Base-by-base conservation (phyloP, 1,140 invertebrate genomes). In the Cheumatopsyche charites region DNA sequence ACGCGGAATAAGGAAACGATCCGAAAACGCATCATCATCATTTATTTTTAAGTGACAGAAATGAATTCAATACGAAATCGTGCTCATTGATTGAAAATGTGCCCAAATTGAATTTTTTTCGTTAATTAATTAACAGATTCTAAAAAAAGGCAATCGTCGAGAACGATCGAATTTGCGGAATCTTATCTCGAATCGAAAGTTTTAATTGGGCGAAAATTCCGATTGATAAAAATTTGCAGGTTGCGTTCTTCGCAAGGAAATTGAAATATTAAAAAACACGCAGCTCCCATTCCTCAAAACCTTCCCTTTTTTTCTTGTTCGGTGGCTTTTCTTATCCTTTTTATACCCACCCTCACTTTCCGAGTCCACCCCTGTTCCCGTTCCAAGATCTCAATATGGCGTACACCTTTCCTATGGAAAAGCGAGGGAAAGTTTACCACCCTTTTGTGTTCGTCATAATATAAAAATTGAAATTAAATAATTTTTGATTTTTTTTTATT, bases 231-330 rank as follows among this genome's bases (percentile, higher is more conserved):
- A 52, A 58, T 4, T 36, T 58, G 55, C 55, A 19, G 63, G 23
- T 43, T 47, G 43, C 23, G 63, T 26, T 66, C 47, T 58, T 23
- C 74, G 73, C 62, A 71, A 71, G 71, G 74, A 75, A 75, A 75
- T 75, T 75, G 74, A 72, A 75, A 75, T 75, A 75, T 75, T 75
- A 75, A 75, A 75, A 75, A 75, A 75, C 71, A 71, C 67, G 67
- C 62, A 70, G 70, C 68, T 67, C 29, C 55, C 49, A 5, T 12
- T 4, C 62, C 49, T 21, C 61, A 19, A 45, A 49, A 55, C 17
- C 21, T 19, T 43, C 17, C 19, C n/a, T n/a, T n/a, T 36, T 3
- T 36, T 36, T 9, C 29, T 9, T 36, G 9, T 9, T 4, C 9
- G 29, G 29, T 45, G n/a, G 23, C 25, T 26, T 62, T 36, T 62